Conservation (phyloP, 2,888 invertebrate genomes). For the Nudaria mundana region DNA sequence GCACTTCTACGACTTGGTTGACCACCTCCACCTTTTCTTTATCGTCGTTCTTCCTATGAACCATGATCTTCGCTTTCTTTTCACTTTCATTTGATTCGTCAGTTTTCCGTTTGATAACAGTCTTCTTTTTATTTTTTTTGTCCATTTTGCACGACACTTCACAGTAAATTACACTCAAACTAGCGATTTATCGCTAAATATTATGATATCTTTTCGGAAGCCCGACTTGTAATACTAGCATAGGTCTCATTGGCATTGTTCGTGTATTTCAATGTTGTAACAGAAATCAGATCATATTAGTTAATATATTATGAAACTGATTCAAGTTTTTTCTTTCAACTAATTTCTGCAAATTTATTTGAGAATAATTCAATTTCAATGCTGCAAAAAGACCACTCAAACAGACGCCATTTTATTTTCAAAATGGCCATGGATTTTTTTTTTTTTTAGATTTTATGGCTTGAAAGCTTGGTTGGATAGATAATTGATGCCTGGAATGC, state of each 20-base stretch:
- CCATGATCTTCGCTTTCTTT: constrained; percentile 68
- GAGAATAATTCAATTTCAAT: too few species aligned
- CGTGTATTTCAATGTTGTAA: too few species aligned
- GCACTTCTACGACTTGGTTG: constrained; percentile 72
- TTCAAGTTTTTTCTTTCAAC: too few species aligned
- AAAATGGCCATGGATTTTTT: constrained; percentile 13
- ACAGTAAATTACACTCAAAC: constrained; percentile 23
- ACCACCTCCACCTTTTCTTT: constrained; percentile 71
- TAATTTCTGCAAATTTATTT: too few species aligned
- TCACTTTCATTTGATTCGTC: constrained; percentile 67
- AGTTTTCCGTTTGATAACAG: constrained; percentile 73
- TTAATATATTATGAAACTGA: too few species aligned
- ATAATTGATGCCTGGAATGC: too few species aligned
- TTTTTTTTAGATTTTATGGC: too few species aligned
- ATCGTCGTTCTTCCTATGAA: constrained; percentile 59
- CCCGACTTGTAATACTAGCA: constrained; percentile 59
- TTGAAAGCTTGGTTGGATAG: too few species aligned
- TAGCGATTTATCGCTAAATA: constrained; percentile 31
- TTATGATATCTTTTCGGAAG: constrained; percentile 21
- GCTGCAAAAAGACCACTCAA: constrained; percentile 72
- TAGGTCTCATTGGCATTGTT: constrained; percentile 56
- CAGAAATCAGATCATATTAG: too few species aligned
- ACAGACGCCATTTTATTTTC: constrained; percentile 67
- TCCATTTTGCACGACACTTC: constrained; percentile 63
- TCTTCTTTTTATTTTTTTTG: constrained; percentile 77